Evolutionary conservation across 2,797 vertebrate genomes (phyloP).

Genomic region (Novumbra hubbsi): DNA sequence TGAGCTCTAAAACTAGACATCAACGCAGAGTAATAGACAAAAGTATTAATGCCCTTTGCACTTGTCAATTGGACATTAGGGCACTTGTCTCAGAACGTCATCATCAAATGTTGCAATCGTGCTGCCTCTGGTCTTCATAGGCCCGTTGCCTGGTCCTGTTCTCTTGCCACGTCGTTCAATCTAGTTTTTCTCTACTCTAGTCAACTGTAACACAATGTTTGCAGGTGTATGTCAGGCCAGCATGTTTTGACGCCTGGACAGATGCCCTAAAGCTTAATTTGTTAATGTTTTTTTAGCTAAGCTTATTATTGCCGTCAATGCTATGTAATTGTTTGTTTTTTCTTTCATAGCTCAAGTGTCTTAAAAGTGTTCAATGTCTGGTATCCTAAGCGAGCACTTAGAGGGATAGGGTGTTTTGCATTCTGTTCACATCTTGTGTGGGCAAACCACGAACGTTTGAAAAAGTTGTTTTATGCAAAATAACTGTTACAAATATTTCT

Average conservation of each 20-base stretch:
- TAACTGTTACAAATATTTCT: conserved; percentile 65
- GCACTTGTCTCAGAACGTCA: conserved; percentile 5
- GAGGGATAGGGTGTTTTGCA: conserved; percentile 15
- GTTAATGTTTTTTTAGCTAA: conserved; percentile 26
- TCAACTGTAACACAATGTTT: conserved; percentile 18
- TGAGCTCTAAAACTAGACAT: conserved; percentile 46
- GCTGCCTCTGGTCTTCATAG: conserved; percentile 11
- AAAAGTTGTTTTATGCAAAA: conserved; percentile 77
- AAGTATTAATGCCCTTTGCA: conserved; percentile 5
- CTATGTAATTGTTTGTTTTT: conserved; percentile 21
- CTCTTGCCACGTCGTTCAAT: conserved; percentile 1
- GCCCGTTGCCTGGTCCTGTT: not conserved
- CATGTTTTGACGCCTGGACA: conserved; percentile 44
- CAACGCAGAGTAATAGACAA: conserved; percentile 14
- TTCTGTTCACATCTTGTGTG: conserved; percentile 46
- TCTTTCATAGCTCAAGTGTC: conserved; percentile 39
- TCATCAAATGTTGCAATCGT: conserved; percentile 47
- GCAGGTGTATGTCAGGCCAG: conserved; percentile 11
- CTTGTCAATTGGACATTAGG: conserved; percentile 12
- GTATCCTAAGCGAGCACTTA: conserved; percentile 56
- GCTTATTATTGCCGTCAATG: conserved; percentile 5
- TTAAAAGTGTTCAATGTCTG: conserved; percentile 44
- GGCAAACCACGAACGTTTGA: conserved; percentile 53
- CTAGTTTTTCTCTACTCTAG: not conserved
- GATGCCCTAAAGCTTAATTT: conserved; percentile 33